phyloP scores from a whole-genome alignment of 2,797 vertebrate genomes.

The Siniperca undulata region DNA sequence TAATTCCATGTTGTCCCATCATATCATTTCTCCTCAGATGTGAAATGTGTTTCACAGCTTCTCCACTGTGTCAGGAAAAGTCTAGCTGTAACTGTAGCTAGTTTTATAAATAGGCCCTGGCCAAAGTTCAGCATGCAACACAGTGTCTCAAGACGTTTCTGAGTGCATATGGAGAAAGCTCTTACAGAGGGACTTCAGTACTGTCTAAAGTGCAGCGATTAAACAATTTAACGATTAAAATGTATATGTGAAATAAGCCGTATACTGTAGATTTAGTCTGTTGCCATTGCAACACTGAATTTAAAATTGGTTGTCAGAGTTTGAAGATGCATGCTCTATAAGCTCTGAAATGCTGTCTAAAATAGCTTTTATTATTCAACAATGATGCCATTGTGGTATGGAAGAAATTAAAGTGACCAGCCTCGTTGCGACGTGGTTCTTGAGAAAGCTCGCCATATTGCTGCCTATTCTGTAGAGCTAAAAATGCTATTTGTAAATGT shows the following conservation, averaged over 20 bases:
- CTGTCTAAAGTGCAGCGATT: constrained; percentile 8
- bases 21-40: constrained; percentile 65
- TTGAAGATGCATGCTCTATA: background rate
- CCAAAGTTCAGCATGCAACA: constrained; percentile 72
- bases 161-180: constrained; percentile 46
- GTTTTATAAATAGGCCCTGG: constrained; percentile 79
- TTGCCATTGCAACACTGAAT: background rate
- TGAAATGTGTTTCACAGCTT: constrained; percentile 70
- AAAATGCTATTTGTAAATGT: constrained; percentile 15
- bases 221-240: background rate
- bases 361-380: constrained; percentile 1
- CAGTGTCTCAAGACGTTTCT: constrained; percentile 64
- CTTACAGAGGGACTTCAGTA: constrained; percentile 13
- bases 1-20: constrained; percentile 46
- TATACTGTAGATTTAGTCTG: background rate
- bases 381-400: background rate
- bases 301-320: background rate
- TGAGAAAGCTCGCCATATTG: background rate
- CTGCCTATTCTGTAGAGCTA: constrained; percentile 13
- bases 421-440: background rate
- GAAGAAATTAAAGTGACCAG: background rate
- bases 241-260: background rate
- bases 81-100: constrained; percentile 80
- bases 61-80: constrained; percentile 77
- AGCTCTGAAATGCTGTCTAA: background rate